phyloP scores from a whole-genome alignment of 1,140 invertebrate species.

The Chelonus insularis region DNA sequence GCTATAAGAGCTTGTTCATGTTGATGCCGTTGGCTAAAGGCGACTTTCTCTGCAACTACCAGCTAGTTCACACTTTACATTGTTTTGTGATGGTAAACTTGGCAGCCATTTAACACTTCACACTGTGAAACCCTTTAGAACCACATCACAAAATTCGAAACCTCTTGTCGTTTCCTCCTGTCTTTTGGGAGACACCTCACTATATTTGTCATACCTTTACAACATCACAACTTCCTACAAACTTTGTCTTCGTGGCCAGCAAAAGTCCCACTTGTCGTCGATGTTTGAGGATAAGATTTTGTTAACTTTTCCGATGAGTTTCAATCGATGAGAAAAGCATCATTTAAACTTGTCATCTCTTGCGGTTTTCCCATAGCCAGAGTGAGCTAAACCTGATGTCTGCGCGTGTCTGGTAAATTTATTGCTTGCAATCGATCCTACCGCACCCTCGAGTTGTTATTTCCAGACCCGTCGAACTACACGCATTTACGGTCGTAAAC shows the following conservation, averaged over 20 bases:
- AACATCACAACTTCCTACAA: slow-evolving; percentile 1
- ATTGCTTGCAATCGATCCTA: slow-evolving; percentile 31
- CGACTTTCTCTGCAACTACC: slow-evolving; percentile 36
- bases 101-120: slow-evolving; percentile 56
- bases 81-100: slow-evolving; percentile 54
- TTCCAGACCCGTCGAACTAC: slow-evolving; percentile 30
- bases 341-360: background rate
- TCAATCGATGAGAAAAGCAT: background rate
- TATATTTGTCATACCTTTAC: background rate
- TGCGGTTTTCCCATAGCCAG: background rate
- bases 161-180: slow-evolving; percentile 32
- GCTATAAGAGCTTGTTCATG: slow-evolving; percentile 21
- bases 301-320: background rate
- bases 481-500: slow-evolving; percentile 28
- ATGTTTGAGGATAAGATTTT: background rate
- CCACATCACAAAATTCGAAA: slow-evolving; percentile 19
- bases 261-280: background rate
- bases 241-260: background rate
- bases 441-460: slow-evolving; percentile 35
- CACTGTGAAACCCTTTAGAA: slow-evolving; percentile 38
- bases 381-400: slow-evolving; percentile 13
- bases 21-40: slow-evolving; percentile 32
- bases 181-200: background rate
- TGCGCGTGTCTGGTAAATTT: slow-evolving; percentile 33
- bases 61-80: slow-evolving; percentile 48